Percentiles rank a stretch among this genome's conserved stretches.
Conservation (phyloP, 2,797 vertebrate genomes). For the Thunnus albacares region DNA sequence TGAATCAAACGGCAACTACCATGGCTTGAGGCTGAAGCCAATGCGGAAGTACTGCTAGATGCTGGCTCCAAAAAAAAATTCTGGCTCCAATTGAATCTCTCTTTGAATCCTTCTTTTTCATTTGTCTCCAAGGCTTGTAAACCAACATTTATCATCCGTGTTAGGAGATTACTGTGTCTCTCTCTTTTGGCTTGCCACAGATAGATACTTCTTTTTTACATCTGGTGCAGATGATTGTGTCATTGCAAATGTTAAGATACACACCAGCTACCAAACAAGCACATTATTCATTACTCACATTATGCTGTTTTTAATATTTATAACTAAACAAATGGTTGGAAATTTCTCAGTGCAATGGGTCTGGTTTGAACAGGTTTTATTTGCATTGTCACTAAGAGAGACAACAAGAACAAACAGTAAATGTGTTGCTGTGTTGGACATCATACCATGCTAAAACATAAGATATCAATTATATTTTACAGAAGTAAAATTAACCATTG, state of each 20-base stretch:
- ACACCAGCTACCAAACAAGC: not conserved
- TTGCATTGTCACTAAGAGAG: constrained; percentile 1
- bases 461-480: too few species aligned
- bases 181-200: not conserved
- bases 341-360: not conserved
- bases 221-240: not conserved
- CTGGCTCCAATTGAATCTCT: too few species aligned
- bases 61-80: too few species aligned
- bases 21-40: too few species aligned
- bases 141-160: not conserved
- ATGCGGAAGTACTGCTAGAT: too few species aligned
- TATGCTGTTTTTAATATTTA: not conserved
- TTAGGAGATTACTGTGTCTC: not conserved
- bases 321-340: not conserved
- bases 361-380: not conserved
- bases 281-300: not conserved
- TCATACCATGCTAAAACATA: not conserved
- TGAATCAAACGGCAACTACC: not conserved
- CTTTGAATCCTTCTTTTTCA: not conserved
- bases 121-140: not conserved
- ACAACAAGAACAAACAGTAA: not conserved
- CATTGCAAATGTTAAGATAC: not conserved
- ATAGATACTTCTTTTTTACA: constrained; percentile 1
- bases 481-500: not conserved
- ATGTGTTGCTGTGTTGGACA: not conserved